These are phyloP conservation scores for Pogoniulus pusillus DNA, from an alignment of 2,797 vertebrate species.

Conservation along the genomic window DNA sequence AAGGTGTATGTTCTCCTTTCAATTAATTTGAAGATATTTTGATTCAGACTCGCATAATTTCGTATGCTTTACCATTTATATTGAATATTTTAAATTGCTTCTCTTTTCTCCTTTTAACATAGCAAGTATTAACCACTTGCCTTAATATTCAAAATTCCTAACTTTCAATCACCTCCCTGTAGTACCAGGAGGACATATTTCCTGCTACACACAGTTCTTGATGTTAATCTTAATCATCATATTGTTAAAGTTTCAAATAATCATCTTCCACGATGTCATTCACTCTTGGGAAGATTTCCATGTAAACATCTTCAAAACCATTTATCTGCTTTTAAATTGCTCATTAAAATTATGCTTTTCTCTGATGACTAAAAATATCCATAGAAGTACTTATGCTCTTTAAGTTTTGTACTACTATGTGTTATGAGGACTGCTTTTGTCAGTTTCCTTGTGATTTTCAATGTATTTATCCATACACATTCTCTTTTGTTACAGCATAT, in stretches of 20 bases:
- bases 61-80: background rate
- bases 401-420: background rate
- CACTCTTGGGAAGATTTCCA: background rate
- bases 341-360: background rate
- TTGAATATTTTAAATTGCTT: background rate
- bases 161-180: background rate
- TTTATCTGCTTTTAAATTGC: background rate
- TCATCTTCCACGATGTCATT: background rate
- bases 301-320: background rate
- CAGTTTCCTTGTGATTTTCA: background rate
- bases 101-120: background rate
- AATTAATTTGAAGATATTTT: background rate
- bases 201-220: background rate
- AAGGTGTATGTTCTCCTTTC: background rate
- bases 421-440: background rate
- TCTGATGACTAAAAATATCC: background rate
- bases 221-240: background rate
- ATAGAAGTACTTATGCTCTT: background rate
- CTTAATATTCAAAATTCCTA: background rate
- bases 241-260: background rate
- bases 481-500: background rate
- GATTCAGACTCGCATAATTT: background rate
- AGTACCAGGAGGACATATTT: background rate
- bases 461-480: background rate
- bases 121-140: background rate